Conservation (phyloP, 2,113 vertebrate genomes). For the Hemiprocne comata region DNA sequence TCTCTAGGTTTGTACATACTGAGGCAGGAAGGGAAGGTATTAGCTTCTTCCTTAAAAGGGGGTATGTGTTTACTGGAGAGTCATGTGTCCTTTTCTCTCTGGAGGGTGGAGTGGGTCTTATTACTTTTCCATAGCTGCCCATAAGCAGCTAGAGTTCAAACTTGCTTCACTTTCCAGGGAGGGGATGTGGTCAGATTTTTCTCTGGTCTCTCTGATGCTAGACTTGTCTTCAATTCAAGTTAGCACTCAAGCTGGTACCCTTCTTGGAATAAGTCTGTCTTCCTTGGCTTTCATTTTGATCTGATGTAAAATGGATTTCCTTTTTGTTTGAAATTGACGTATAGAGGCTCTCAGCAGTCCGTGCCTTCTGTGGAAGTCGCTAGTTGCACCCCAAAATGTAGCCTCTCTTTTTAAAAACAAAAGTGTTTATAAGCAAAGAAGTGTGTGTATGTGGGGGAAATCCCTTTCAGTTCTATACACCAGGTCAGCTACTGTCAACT, state of each 20-base stretch:
- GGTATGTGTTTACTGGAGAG: background rate
- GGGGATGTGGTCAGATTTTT: background rate
- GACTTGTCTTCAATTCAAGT: background rate
- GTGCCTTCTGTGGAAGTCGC: background rate
- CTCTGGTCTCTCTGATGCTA: background rate
- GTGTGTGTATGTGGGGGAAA: background rate
- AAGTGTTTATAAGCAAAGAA: background rate
- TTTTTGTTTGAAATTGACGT: background rate
- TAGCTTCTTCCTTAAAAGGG: background rate
- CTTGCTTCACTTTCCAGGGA: background rate
- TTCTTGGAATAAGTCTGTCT: background rate
- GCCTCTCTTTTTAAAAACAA: background rate
- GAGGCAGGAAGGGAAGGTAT: background rate
- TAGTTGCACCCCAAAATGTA: background rate
- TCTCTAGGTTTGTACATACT: background rate
- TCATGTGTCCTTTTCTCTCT: background rate
- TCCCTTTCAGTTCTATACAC: background rate
- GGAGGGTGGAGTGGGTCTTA: background rate
- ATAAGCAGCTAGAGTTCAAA: background rate
- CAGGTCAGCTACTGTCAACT: background rate
- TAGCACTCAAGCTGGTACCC: background rate
- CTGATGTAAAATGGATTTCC: background rate
- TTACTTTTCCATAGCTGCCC: background rate
- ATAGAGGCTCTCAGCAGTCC: background rate
- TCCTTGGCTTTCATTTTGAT: background rate